These are phyloP conservation scores for Austrolebias charrua DNA, from an alignment of 2,797 vertebrate species.

Conservation along the genomic window DNA sequence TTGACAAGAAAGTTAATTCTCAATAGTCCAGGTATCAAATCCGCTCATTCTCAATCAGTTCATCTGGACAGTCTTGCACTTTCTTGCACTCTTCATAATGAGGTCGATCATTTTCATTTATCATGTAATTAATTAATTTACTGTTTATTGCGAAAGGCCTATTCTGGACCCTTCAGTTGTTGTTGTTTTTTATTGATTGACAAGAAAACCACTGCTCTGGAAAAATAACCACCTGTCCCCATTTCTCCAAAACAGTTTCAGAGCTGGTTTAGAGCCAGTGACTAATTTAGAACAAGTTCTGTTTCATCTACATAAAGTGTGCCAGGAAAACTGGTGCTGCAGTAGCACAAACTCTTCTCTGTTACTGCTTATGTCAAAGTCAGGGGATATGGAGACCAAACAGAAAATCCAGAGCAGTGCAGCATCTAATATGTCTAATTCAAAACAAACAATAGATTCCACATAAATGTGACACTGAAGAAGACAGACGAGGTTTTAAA, in stretches of 20 bases:
- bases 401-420: neutral
- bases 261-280: neutral
- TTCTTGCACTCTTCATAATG: too few species aligned
- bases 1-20: too few species aligned
- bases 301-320: neutral
- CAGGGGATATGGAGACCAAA: neutral
- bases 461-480: neutral
- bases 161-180: too few species aligned
- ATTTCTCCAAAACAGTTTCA: too few species aligned
- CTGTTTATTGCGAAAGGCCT: too few species aligned
- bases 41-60: too few species aligned
- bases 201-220: neutral
- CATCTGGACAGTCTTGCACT: too few species aligned
- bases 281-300: neutral
- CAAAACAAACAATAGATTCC: neutral
- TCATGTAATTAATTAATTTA: too few species aligned
- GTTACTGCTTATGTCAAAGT: neutral
- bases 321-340: neutral
- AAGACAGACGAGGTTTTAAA: too few species aligned
- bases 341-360: neutral
- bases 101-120: too few species aligned
- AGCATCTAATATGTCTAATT: constrained; percentile 4
- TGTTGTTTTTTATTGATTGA: too few species aligned
- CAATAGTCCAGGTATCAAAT: too few species aligned
- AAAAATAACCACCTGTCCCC: neutral